Evolutionary conservation across 37 sponge, comb jelly and placozoan genomes (phyloP), one percentile per base, ranked within the genome.

Genomic region (Haliclona indistincta): DNA sequence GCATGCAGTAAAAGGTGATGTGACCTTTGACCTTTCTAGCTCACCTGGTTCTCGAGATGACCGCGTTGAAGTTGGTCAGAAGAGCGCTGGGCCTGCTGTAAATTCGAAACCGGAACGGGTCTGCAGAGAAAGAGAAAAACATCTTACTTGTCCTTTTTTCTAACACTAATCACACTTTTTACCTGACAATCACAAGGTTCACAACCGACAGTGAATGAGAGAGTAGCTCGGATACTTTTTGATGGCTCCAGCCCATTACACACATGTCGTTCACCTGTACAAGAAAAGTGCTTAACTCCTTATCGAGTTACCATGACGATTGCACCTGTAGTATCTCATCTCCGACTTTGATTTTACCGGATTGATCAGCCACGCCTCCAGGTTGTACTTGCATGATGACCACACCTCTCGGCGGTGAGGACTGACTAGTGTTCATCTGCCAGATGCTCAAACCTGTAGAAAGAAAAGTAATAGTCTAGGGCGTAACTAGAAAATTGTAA

Each of bases 281-380:
- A 36, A 4, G 25, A 38, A 10, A n/a, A 4, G 37, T 66, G 4
- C 15, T 47, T 17, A 10, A 2, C 34, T 6, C 6, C 38, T 5
- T 20, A 51, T 32, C 42, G 28, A 56, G 33, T 10, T 29, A 56
- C 60, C 22, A 67, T 32, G 23, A 56, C 32, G 20, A 15, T 5
- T 34, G 20, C 60, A 84, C 84, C 71, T 93, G 75, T 28, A 93
- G 61, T 56, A 93, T 88, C 53, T 77, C 78, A 43, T 94, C 94
- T 2, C 94, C 94, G 60, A 67, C 69, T 58, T 78, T 78, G 19
- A 94, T 56, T 53, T 68, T 75, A 29, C 79, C 79, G 39, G 75
- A 60, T 22, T 44, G 11, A 33, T 84, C 94, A 0, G 94, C 94
- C 43, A 84, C 80, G 34, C 94, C 94, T 29, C 88, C 93, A 13